phyloP scores from a whole-genome alignment of 2,888 invertebrate species.

The Endotricha flammealis region DNA sequence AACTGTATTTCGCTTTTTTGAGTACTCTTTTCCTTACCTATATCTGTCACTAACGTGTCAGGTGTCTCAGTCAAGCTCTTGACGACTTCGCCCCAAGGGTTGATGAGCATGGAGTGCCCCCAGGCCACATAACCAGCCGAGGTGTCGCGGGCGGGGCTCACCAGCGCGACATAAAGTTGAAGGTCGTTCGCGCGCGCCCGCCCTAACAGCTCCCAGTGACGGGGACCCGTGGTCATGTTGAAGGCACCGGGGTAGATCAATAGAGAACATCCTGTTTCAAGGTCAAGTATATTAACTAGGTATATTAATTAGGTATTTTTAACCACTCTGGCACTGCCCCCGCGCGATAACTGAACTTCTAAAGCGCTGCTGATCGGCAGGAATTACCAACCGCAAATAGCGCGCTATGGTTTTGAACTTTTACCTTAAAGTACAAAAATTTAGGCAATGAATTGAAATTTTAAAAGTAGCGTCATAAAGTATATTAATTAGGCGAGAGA shows the following conservation, averaged over 20 bases:
- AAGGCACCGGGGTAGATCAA: slow-evolving; percentile 96
- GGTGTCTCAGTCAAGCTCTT: slow-evolving; percentile 83
- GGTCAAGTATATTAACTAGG: too few relatives aligned
- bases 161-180: slow-evolving; percentile 91
- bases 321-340: too few relatives aligned
- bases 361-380: too few relatives aligned
- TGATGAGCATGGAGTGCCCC: slow-evolving; percentile 90
- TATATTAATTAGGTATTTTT: too few relatives aligned
- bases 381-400: too few relatives aligned
- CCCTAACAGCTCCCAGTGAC: slow-evolving; percentile 93
- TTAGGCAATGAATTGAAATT: too few relatives aligned
- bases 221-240: slow-evolving; percentile 96
- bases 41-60: slow-evolving; percentile 84
- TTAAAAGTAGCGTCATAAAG: too few relatives aligned
- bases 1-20: too few relatives aligned
- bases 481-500: too few relatives aligned
- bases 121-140: slow-evolving; percentile 89
- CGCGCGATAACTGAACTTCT: too few relatives aligned
- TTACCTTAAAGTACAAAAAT: too few relatives aligned
- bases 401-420: too few relatives aligned
- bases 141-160: slow-evolving; percentile 88
- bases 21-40: slow-evolving; percentile 75
- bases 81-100: slow-evolving; percentile 90
- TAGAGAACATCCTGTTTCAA: slow-evolving; percentile 88
- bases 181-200: slow-evolving; percentile 91